Conservation (phyloP, 2,888 invertebrate genomes). For the Eustalomyia histrio region DNA sequence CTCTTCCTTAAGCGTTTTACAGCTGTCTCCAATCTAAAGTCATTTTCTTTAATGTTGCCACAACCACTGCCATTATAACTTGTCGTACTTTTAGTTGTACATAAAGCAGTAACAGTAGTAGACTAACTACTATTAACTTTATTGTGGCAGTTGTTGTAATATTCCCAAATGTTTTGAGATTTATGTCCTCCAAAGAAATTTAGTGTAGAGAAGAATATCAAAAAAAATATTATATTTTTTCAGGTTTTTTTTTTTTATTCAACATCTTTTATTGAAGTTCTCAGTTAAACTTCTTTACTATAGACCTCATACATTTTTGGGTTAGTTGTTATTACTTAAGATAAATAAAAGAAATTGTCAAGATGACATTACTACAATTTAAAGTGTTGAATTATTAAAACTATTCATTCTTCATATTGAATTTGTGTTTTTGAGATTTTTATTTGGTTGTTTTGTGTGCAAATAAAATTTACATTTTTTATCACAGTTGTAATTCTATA, state of each 20-base stretch:
- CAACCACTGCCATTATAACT: conserved; percentile 23
- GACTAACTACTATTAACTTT: conserved; percentile 17
- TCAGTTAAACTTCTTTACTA: too few species aligned
- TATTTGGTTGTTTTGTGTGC: not conserved
- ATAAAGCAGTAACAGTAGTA: not conserved
- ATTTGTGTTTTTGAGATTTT: not conserved
- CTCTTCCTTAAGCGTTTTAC: conserved; percentile 49
- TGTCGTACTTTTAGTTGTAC: conserved; percentile 1
- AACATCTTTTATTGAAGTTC: conserved; percentile 6
- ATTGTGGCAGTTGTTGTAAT: conserved; percentile 25
- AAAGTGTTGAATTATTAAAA: not conserved
- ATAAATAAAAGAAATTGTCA: too few species aligned
- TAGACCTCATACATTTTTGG: too few species aligned
- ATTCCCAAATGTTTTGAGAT: conserved; percentile 30
- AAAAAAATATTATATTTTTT: not conserved
- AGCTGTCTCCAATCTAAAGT: conserved; percentile 39
- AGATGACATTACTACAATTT: not conserved
- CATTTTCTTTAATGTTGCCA: conserved; percentile 16
- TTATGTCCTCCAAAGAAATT: conserved; percentile 19
- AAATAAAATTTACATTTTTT: too few species aligned
- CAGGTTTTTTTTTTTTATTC: too few species aligned
- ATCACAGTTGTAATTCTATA: too few species aligned
- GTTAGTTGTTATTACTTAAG: too few species aligned
- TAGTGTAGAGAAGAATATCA: not conserved
- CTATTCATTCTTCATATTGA: not conserved